Evolutionary conservation across 2,113 vertebrate species (phyloP), one percentile per base, ranked within the genome.

Genomic region (Ptychochromis oligacanthus): DNA sequence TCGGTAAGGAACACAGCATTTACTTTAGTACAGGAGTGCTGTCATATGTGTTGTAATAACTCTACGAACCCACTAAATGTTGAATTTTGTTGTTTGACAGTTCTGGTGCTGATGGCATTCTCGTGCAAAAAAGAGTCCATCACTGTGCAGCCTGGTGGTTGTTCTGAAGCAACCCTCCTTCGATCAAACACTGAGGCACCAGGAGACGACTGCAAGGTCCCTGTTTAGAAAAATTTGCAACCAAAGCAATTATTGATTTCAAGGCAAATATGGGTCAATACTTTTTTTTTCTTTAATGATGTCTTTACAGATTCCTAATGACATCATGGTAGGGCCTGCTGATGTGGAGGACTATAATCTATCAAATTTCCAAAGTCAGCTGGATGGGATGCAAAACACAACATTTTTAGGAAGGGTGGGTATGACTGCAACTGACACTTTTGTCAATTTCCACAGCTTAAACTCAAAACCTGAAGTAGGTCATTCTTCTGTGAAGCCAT

Each of bases 201-300:
- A 80, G 92, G 91, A 60, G 88, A 55, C 52, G 91, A 92, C 36
- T 92, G 89, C 81, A 2, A 85, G 92, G 93, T 93, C 18, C 34
- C 12, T 18, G 2, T 70, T 59, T 9, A 3, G 8, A 52, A 60
- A 82, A 11, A 5, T 54, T 14, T 38, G 12, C 20, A 75, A 62
- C 26, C 18, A 26, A 55, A 46, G 3, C 5, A 31, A 1, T 22
- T 24, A n/a, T 7, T 18, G 0, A 13, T 40, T 54, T 52, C 2
- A 58, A 57, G 58, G 22, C 0, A 52, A 64, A 61, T 31, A 43
- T 7, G 2, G 31, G 0, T 62, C 24, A 67, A 77, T 2, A 0
- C 3, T 60, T 64, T 70, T 0, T n/a, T 67, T 15, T 28, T 58
- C 4, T 61, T 61, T 31, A 36, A 43, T 92, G 89, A 11, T n/a